Evolutionary conservation across 1,140 invertebrate genomes (phyloP), one percentile per base, ranked within the genome.

Genomic region (Dufourea novaeangliae): DNA sequence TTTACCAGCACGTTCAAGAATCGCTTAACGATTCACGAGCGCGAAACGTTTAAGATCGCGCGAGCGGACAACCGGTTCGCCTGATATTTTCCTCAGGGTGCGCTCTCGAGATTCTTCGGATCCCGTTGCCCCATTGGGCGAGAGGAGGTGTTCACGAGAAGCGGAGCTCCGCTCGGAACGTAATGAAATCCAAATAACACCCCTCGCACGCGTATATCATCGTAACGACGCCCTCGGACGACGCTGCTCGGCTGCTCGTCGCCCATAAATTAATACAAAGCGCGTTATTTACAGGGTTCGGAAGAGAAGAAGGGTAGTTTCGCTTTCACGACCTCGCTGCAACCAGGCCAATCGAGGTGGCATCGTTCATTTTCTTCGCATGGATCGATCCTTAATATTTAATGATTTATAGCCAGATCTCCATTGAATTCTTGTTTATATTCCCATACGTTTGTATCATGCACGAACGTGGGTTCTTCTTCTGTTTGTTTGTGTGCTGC

Each of bases 111-210:
- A 69, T 61, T 76, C 66, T 74, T 56, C 44, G 63, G 37, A 54
- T 57, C 14, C 17, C 32, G n/a, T 37, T n/a, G 20, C 34, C 54
- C 22, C 56, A 50, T 39, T 68, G 25, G 66, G 11, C 41, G 29
- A 22, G 29, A 22, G 56, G 22, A 14, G 50, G 54, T 69, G 41
- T 14, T 68, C 41, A n/a, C n/a, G 54, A 25, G 63, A 8, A 68
- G 39, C 10, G n/a, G 41, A 46, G 29, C 32, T 25, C 68, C 44
- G 52, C 69, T 68, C 27, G 56, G 84, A 46, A 71, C 76, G 73
- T 86, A 86, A 86, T 84, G 82, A 84, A 86, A 86, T 84, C 79
- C 84, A 84, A 86, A 86, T 86, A 86, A 86, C 79, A 86, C 78
- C 81, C 76, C 67, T 56, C 34, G 71, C 74, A 83, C 71, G 75